Evolutionary conservation across 2,888 invertebrate genomes (phyloP).

Genomic region (Ligdia adustata): DNA sequence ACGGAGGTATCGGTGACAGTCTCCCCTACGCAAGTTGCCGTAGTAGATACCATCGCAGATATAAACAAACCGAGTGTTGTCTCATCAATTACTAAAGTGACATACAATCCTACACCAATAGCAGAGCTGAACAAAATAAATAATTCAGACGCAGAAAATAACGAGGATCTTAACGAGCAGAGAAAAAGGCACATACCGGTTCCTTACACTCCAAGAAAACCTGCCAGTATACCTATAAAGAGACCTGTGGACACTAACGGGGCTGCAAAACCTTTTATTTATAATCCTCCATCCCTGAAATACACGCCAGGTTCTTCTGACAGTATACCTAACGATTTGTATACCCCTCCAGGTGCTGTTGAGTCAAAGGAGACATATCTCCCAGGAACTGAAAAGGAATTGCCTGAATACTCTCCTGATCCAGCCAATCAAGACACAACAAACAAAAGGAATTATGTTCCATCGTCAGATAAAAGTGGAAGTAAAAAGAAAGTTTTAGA

Average conservation of each 20-base stretch:
- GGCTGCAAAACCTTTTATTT: slow-evolving; percentile 65
- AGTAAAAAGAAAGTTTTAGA: slow-evolving; percentile 72
- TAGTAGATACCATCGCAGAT: slow-evolving; percentile 33
- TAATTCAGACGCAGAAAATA: slow-evolving; percentile 55
- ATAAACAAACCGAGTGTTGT: slow-evolving; percentile 37
- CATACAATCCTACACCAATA: slow-evolving; percentile 87
- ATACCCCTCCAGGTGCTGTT: slow-evolving; percentile 66
- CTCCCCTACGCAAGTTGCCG: slow-evolving; percentile 37
- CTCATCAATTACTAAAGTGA: slow-evolving; percentile 71
- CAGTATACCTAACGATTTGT: slow-evolving; percentile 62
- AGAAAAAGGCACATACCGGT: slow-evolving; percentile 77
- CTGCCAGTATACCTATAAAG: slow-evolving; percentile 63
- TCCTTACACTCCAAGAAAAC: slow-evolving; percentile 79
- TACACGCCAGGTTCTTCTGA: slow-evolving; percentile 72
- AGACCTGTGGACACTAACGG: slow-evolving; percentile 66
- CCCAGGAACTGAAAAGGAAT: slow-evolving; percentile 65
- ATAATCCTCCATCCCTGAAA: slow-evolving; percentile 65
- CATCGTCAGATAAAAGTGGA: slow-evolving; percentile 69
- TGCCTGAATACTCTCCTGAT: slow-evolving; percentile 68
- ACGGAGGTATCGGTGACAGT: slow-evolving; percentile 58
- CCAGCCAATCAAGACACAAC: slow-evolving; percentile 48
- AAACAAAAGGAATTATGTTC: slow-evolving; percentile 68
- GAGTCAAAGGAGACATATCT: slow-evolving; percentile 70
- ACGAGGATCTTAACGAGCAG: slow-evolving; percentile 63
- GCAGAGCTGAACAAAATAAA: slow-evolving; percentile 82